Conservation (phyloP, 2,797 vertebrate genomes). For the Hoplostethus mediterraneus region DNA sequence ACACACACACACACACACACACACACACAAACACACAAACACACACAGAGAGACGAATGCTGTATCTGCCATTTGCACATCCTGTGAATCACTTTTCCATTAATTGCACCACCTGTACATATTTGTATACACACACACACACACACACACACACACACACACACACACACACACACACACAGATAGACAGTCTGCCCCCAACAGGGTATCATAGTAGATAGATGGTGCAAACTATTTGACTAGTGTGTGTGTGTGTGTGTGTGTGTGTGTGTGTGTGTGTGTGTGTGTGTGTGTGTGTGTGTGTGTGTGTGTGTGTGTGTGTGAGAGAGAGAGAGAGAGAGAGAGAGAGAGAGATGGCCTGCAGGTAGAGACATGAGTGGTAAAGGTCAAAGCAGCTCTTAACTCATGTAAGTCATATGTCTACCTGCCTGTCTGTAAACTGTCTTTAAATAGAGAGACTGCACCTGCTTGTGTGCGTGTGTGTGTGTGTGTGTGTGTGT, state of each 20-base stretch:
- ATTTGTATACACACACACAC: constrained; percentile 17
- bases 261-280: constrained; percentile 23
- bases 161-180: too few species aligned
- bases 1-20: not conserved
- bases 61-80: not conserved
- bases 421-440: constrained; percentile 71
- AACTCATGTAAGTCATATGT: constrained; percentile 73
- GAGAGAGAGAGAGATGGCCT: constrained; percentile 44
- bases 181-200: too few species aligned
- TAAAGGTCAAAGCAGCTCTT: constrained; percentile 85
- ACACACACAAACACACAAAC: not conserved
- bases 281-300: constrained; percentile 12
- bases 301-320: constrained; percentile 7
- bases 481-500: constrained; percentile 16
- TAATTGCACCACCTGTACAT: constrained; percentile 20
- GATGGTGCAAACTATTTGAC: too few species aligned
- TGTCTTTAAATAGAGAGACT: constrained; percentile 71
- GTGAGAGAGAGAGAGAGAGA: constrained; percentile 18
- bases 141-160: constrained; percentile 20
- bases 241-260: not conserved
- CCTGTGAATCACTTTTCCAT: constrained; percentile 24
- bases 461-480: constrained; percentile 24
- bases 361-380: constrained; percentile 68
- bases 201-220: too few species aligned
- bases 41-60: not conserved